phyloP scores from a whole-genome alignment of 2,888 invertebrate species.

The Reticulitermes lucifugus region DNA sequence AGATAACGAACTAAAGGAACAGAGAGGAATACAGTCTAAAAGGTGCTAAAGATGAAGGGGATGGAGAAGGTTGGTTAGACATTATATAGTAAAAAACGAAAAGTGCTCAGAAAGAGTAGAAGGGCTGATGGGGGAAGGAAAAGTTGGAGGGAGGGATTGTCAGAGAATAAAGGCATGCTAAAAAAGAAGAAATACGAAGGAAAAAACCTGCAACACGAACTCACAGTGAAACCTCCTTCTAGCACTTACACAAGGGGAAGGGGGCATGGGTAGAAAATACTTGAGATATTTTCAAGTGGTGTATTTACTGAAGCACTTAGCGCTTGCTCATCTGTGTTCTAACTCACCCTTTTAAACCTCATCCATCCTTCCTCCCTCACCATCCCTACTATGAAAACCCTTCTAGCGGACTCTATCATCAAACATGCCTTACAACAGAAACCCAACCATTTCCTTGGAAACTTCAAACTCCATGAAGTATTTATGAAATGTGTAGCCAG shows the following conservation, averaged over 20 bases:
- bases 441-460: constrained; percentile 17
- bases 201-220: not conserved
- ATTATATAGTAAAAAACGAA: not conserved
- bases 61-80: not conserved
- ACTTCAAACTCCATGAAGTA: constrained; percentile 1
- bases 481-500: constrained; percentile 4
- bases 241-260: not conserved
- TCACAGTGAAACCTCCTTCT: not conserved
- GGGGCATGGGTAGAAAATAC: not conserved
- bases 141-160: not conserved
- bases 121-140: not conserved
- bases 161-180: not conserved
- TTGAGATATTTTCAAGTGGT: constrained; percentile 28
- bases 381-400: not conserved
- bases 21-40: not conserved
- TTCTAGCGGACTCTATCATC: not conserved
- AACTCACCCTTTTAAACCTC: not conserved
- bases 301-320: constrained; percentile 15
- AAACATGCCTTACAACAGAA: constrained; percentile 17
- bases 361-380: not conserved
- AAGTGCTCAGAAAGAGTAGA: not conserved
- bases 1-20: not conserved
- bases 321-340: constrained; percentile 23
- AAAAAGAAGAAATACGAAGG: not conserved
- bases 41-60: not conserved